A percentile compares a stretch with the other conserved stretches of the same genome.
Conservation (phyloP, 2,797 vertebrate species). For the Sebastes ruberrimus region DNA sequence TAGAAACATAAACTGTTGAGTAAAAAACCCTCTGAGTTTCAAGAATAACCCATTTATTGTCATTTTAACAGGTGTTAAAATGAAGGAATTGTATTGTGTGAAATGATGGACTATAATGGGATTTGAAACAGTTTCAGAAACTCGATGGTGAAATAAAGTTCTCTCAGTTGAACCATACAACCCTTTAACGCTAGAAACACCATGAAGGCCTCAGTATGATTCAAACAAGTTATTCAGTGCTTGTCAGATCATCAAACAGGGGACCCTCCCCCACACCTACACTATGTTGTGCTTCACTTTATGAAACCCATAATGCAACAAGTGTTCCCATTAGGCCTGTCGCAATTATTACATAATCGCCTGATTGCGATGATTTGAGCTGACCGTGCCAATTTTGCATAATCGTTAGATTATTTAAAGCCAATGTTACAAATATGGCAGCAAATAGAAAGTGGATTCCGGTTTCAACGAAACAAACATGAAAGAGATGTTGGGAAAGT, state of each 20-base stretch:
- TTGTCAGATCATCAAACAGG: not conserved
- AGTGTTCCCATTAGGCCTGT: not conserved
- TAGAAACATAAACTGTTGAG: slow-evolving; percentile 35
- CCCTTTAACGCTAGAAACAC: not conserved
- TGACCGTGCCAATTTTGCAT: not conserved
- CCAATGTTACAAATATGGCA: not conserved
- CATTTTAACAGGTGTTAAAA: slow-evolving; percentile 20
- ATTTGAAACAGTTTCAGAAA: slow-evolving; percentile 15
- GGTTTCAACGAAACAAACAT: not conserved
- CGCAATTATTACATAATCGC: not conserved
- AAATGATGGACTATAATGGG: not conserved
- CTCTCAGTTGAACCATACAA: not conserved
- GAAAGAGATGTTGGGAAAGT: not conserved
- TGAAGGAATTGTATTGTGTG: not conserved
- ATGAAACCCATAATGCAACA: not conserved
- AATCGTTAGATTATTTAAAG: not conserved
- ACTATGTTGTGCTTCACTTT: not conserved
- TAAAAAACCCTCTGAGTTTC: slow-evolving; percentile 4
- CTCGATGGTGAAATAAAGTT: not conserved
- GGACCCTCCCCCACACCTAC: not conserved
- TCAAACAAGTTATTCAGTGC: not conserved
- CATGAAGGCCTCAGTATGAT: not conserved
- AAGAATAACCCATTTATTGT: slow-evolving; percentile 13
- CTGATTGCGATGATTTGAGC: not conserved
- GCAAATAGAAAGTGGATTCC: not conserved